Percentiles rank a stretch among this genome's conserved stretches.
Conservation (phyloP, 2,113 vertebrate genomes). For the Spermophilus dauricus region DNA sequence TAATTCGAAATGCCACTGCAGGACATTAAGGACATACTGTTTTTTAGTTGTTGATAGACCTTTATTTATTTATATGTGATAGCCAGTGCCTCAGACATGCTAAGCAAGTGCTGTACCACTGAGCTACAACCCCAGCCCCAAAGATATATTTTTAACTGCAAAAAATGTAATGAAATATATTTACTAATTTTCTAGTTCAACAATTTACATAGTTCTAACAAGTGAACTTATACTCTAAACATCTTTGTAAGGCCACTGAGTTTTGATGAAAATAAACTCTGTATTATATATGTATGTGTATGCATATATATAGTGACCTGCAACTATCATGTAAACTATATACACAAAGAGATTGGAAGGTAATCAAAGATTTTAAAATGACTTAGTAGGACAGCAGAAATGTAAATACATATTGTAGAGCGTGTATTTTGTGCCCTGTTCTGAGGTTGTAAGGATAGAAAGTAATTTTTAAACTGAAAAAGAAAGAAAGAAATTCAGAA, state of each 20-base stretch:
- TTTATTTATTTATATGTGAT: too few species aligned
- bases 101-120: too few species aligned
- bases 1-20: conserved; percentile 28
- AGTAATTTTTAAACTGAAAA: conserved; percentile 3
- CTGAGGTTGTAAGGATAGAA: neutral
- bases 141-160: neutral
- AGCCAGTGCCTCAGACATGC: too few species aligned
- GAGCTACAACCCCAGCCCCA: too few species aligned
- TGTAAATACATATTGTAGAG: neutral
- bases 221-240: neutral
- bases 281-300: neutral
- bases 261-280: neutral
- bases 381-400: conserved; percentile 1
- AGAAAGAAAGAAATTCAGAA: neutral
- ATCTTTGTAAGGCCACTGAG: neutral
- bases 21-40: neutral
- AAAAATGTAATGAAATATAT: conserved; percentile 43
- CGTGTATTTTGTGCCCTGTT: neutral
- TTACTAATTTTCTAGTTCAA: conserved; percentile 11
- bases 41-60: neutral
- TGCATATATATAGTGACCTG: neutral
- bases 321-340: neutral
- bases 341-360: neutral
- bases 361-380: conserved; percentile 28
- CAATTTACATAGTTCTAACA: conserved; percentile 2